phyloP scores from a whole-genome alignment of 2,113 vertebrate species.

The Daboia siamensis region DNA sequence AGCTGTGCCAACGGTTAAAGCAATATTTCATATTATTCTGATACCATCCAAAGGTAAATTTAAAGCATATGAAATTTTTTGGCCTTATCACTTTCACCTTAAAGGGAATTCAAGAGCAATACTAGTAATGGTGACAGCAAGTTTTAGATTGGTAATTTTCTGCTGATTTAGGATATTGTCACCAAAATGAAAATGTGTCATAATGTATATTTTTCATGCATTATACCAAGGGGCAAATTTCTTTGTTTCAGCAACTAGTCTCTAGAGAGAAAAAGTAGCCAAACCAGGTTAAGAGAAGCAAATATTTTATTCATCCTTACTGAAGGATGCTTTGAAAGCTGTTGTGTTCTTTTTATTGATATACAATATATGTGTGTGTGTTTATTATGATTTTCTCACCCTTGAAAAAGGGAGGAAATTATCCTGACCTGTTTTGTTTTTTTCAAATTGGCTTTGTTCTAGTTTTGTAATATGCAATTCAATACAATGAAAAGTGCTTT shows the following conservation, averaged over 20 bases:
- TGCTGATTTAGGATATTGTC: not conserved
- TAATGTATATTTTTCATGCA: not conserved
- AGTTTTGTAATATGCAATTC: conserved; percentile 60
- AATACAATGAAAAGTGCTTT: conserved; percentile 54
- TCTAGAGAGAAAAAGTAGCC: no score
- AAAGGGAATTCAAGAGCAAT: not conserved
- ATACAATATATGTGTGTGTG: no score
- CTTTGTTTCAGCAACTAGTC: not conserved
- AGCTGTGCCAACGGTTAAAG: not conserved
- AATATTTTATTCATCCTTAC: not conserved
- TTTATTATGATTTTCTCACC: not conserved
- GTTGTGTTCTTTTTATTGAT: not conserved
- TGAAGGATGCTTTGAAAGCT: not conserved
- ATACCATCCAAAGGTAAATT: not conserved
- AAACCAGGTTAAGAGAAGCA: not conserved
- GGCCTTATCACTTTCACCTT: not conserved
- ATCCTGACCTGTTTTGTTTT: not conserved
- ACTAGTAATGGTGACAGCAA: not conserved
- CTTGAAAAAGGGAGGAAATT: not conserved
- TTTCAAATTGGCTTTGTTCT: not conserved
- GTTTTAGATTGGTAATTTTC: not conserved
- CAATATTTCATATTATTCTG: not conserved
- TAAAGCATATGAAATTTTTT: not conserved
- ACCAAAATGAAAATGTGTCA: not conserved
- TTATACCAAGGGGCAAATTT: not conserved